phyloP scores from a whole-genome alignment of 2,888 invertebrate genomes.

The Candidula unifasciata region DNA sequence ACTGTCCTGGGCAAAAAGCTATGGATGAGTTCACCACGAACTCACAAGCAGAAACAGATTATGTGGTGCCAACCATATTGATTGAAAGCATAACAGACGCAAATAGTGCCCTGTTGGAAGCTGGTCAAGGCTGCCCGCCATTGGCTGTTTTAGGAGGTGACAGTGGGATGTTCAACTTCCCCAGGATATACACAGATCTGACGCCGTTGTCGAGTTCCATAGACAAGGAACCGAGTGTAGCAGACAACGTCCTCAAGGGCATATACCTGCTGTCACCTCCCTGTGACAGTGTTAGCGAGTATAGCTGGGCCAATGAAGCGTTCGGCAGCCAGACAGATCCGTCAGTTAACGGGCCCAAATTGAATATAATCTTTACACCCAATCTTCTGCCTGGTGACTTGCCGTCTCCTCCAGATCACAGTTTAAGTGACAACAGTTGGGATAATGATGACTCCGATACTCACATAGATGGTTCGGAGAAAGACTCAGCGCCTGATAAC shows the following conservation, averaged over 20 bases:
- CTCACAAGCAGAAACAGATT: no score
- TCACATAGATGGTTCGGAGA: neutral
- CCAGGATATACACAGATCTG: neutral
- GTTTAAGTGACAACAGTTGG: slow-evolving; percentile 18
- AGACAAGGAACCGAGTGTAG: neutral
- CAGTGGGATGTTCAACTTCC: no score
- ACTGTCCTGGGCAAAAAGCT: neutral
- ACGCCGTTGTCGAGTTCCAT: neutral
- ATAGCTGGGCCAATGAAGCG: no score
- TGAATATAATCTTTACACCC: neutral
- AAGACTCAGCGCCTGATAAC: neutral
- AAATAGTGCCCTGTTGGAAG: no score
- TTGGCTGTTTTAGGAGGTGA: no score
- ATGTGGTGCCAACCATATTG: neutral
- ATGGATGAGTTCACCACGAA: no score
- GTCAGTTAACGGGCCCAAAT: neutral
- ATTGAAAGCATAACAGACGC: neutral
- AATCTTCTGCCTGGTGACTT: neutral
- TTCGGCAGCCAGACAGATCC: no score
- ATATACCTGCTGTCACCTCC: no score
- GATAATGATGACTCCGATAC: neutral
- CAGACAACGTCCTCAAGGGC: neutral
- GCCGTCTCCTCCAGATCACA: slow-evolving; percentile 40
- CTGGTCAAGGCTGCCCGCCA: no score
- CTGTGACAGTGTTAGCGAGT: no score